A percentile compares a stretch with the other conserved stretches of the same genome.
Evolutionary conservation across 2,797 vertebrate genomes (phyloP).

Genomic region (Paedocypris micromegethes): DNA sequence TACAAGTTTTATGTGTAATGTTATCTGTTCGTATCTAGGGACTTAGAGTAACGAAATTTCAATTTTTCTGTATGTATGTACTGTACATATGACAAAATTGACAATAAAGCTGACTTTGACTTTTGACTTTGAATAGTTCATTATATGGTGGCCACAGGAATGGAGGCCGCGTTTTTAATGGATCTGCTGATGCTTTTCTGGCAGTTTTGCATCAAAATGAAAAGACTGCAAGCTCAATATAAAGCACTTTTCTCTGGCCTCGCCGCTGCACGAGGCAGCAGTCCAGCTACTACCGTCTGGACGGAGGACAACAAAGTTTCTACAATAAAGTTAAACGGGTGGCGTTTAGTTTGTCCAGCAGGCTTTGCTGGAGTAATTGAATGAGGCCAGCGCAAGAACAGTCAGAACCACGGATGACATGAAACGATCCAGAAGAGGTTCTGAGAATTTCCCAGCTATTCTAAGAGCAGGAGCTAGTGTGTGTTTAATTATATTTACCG

Average conservation of each 20-base stretch:
- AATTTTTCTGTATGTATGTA: no score
- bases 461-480: not conserved
- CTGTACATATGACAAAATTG: no score
- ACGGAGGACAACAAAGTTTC: slow-evolving; percentile 24
- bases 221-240: not conserved
- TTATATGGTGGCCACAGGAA: not conserved
- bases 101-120: no score
- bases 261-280: slow-evolving; percentile 2
- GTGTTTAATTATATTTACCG: not conserved
- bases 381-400: slow-evolving; percentile 6
- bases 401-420: slow-evolving; percentile 19
- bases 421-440: slow-evolving; percentile 23
- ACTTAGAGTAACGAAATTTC: no score
- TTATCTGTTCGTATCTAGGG: no score
- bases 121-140: not conserved
- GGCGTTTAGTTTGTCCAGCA: slow-evolving; percentile 22
- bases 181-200: slow-evolving; percentile 3
- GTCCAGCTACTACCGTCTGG: slow-evolving; percentile 23
- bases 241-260: not conserved
- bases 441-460: slow-evolving; percentile 13
- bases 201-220: not conserved
- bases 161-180: slow-evolving; percentile 6
- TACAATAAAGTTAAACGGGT: slow-evolving; percentile 27
- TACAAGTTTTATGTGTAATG: no score
- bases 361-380: slow-evolving; percentile 28